phyloP scores from a whole-genome alignment of 2,113 vertebrate species.

The Dicrurus megarhynchus region DNA sequence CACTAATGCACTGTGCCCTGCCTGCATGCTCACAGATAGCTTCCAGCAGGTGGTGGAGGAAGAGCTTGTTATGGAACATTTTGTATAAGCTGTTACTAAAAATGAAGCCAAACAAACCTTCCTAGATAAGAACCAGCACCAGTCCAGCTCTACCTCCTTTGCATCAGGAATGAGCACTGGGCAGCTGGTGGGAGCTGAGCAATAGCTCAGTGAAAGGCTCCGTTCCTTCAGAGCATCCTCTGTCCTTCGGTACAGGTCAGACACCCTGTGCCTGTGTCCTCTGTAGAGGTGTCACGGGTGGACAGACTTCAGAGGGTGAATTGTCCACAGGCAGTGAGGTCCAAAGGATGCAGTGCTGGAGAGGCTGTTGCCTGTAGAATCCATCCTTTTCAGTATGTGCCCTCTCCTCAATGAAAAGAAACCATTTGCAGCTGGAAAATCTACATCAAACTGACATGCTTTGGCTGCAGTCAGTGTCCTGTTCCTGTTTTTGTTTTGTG shows the following conservation, averaged over 20 bases:
- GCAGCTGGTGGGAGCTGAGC: neutral
- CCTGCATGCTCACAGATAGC: neutral
- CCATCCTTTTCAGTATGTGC: neutral
- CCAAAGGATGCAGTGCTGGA: neutral
- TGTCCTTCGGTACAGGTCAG: neutral
- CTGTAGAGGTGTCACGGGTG: neutral
- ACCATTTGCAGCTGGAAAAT: neutral
- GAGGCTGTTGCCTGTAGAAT: neutral
- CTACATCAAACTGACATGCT: neutral
- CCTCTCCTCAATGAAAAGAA: neutral
- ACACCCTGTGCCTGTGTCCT: neutral
- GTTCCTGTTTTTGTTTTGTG: neutral
- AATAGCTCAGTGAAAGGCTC: neutral
- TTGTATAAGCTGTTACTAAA: neutral
- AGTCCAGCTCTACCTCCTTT: neutral
- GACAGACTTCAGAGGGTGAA: neutral
- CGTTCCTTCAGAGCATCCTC: neutral
- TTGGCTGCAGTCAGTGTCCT: neutral
- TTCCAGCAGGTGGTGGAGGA: neutral
- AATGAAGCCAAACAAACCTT: neutral
- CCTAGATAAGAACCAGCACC: neutral
- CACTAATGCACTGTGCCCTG: accelerated
- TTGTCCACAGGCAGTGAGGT: neutral
- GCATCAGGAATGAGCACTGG: neutral
- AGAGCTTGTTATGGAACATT: neutral